Percentiles rank a stretch among this genome's conserved stretches.
Evolutionary conservation across 1,140 invertebrate genomes (phyloP).

Genomic region (Caenorhabditis brenneri): DNA sequence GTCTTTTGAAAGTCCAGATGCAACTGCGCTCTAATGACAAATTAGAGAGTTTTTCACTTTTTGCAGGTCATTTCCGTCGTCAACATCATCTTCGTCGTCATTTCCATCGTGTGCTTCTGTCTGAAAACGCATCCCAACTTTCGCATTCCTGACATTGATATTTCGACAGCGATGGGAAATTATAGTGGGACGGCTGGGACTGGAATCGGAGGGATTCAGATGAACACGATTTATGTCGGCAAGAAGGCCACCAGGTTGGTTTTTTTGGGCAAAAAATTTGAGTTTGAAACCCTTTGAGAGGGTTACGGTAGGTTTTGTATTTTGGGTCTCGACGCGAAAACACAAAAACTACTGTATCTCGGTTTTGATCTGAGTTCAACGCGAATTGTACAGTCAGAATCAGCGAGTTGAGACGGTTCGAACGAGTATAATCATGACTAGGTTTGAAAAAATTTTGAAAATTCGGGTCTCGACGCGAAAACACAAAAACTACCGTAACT

Average conservation of each 20-base stretch:
- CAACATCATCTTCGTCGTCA: constrained; percentile 58
- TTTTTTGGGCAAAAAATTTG: constrained; percentile 2
- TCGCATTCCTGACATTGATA: constrained; percentile 76
- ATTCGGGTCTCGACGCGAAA: too few relatives aligned
- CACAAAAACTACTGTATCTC: too few relatives aligned
- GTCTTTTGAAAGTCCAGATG: neutral
- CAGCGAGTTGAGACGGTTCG: too few relatives aligned
- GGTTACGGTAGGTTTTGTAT: too few relatives aligned
- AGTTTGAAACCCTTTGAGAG: constrained; percentile 77
- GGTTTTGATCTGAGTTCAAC: too few relatives aligned
- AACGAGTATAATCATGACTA: too few relatives aligned
- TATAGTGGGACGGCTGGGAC: neutral
- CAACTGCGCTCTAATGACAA: neutral
- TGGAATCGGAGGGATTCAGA: neutral
- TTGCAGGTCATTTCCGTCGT: constrained; percentile 55
- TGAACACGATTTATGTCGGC: constrained; percentile 42
- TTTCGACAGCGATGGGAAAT: constrained; percentile 12
- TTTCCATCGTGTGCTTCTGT: constrained; percentile 77
- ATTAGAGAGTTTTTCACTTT: neutral
- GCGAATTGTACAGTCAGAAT: too few relatives aligned
- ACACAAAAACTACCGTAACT: too few relatives aligned
- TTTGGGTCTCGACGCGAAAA: too few relatives aligned
- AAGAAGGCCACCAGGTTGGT: constrained; percentile 54
- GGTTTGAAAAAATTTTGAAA: too few relatives aligned
- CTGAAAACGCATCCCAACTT: constrained; percentile 88